Percentiles rank a stretch among this genome's conserved stretches.
phyloP scores from a whole-genome alignment of 2,888 invertebrate genomes.

The Meteorus colon region DNA sequence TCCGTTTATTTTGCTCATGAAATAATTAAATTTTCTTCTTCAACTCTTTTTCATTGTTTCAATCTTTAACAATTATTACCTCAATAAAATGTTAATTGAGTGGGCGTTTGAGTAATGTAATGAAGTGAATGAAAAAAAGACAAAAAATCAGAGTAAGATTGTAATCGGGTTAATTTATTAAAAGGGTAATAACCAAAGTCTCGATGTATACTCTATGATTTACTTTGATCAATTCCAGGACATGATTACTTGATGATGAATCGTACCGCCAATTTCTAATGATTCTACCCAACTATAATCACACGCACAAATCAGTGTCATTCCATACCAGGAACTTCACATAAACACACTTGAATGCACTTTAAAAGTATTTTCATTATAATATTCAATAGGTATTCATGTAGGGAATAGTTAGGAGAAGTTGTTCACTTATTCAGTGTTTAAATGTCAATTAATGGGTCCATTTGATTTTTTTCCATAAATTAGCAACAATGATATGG shows the following conservation, averaged over 20 bases:
- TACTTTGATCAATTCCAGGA: constrained; percentile 29
- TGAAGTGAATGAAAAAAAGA: background rate
- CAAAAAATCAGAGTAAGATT: background rate
- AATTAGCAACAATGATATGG: constrained; percentile 8
- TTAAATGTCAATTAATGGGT: background rate
- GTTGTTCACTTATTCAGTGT: background rate
- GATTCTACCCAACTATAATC: background rate
- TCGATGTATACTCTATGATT: constrained; percentile 12
- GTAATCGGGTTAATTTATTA: background rate
- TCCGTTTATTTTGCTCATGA: background rate
- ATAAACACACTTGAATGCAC: background rate
- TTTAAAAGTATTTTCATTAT: background rate
- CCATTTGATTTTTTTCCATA: constrained; percentile 10
- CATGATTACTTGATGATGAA: constrained; percentile 27
- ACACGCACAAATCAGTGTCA: constrained; percentile 10
- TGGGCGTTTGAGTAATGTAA: too few species aligned
- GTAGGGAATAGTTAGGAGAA: background rate
- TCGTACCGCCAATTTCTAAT: constrained; percentile 8
- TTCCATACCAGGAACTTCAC: background rate
- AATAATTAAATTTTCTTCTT: background rate
- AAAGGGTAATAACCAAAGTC: constrained; percentile 7
- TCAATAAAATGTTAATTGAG: background rate
- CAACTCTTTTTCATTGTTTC: background rate
- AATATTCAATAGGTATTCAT: background rate
- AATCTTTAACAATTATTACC: background rate